Evolutionary conservation across 1,140 invertebrate genomes (phyloP).

Genomic region (Centruroides sculpturatus): DNA sequence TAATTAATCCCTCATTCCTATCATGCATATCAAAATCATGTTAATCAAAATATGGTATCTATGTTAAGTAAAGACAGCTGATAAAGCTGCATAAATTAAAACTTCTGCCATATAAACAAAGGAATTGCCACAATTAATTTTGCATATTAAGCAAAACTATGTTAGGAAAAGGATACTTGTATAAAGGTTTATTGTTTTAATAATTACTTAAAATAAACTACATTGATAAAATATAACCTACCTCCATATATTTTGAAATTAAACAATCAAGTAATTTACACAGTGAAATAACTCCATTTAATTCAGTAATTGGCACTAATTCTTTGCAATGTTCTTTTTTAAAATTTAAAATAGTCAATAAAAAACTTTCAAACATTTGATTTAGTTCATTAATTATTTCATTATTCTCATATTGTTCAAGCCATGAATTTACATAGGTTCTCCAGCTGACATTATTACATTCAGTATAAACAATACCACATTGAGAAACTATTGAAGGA

Average conservation of each 20-base stretch:
- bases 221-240: slow-evolving; percentile 25
- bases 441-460: slow-evolving; percentile 68
- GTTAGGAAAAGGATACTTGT: too few relatives aligned
- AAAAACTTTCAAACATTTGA: slow-evolving; percentile 43
- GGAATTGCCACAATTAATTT: too few relatives aligned
- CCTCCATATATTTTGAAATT: slow-evolving; percentile 48
- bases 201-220: too few relatives aligned
- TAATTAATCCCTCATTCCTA: too few relatives aligned
- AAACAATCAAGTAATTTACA: slow-evolving; percentile 53
- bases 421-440: slow-evolving; percentile 62
- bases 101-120: too few relatives aligned
- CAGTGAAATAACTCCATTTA: slow-evolving; percentile 55
- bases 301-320: slow-evolving; percentile 48
- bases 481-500: slow-evolving; percentile 88
- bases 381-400: slow-evolving; percentile 29
- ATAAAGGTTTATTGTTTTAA: too few relatives aligned
- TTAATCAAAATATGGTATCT: too few relatives aligned
- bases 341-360: slow-evolving; percentile 51
- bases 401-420: slow-evolving; percentile 31
- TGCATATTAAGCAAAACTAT: too few relatives aligned
- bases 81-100: too few relatives aligned
- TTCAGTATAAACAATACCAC: slow-evolving; percentile 85
- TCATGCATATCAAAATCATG: too few relatives aligned
- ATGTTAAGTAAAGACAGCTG: too few relatives aligned
- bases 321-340: slow-evolving; percentile 51